Evolutionary conservation across 2,888 invertebrate genomes (phyloP).

Genomic region (Cloeon dipterum): DNA sequence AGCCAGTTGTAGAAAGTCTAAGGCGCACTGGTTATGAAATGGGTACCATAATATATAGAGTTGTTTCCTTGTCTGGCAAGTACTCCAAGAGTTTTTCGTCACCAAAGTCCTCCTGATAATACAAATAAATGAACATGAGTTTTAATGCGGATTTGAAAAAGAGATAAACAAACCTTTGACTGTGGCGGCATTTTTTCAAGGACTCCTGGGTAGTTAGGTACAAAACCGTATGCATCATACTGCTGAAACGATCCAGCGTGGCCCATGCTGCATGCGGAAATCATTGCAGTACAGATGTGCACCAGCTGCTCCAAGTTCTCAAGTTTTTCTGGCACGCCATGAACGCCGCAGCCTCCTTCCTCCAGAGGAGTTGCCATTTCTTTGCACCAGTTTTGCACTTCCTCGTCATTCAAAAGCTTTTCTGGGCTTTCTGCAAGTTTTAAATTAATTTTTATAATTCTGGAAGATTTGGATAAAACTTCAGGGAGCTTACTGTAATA

Average conservation of each 20-base stretch:
- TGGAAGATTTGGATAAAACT: background rate
- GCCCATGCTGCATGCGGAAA: constrained; percentile 12
- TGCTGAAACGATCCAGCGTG: constrained; percentile 15
- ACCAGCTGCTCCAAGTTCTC: no score
- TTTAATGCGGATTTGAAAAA: no score
- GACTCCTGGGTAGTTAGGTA: constrained; percentile 14
- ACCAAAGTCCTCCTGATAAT: constrained; percentile 11
- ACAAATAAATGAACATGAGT: no score
- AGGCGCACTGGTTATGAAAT: no score
- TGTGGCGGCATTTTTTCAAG: constrained; percentile 11
- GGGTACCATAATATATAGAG: constrained; percentile 18
- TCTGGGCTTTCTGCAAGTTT: constrained; percentile 13
- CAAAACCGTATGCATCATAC: constrained; percentile 14
- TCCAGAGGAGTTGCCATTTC: constrained; percentile 15
- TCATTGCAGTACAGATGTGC: constrained; percentile 11
- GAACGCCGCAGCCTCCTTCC: constrained; percentile 14
- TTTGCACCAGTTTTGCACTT: constrained; percentile 14
- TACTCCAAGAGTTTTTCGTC: constrained; percentile 15
- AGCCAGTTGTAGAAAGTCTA: no score
- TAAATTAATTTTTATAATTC: background rate
- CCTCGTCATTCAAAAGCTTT: constrained; percentile 13
- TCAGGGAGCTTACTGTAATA: constrained; percentile 17
- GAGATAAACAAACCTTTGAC: no score
- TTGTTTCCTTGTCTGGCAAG: constrained; percentile 16
- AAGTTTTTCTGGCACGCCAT: constrained; percentile 14